Base-by-base conservation (phyloP, 2,797 vertebrate species). In the Enteromius paludinosus region DNA sequence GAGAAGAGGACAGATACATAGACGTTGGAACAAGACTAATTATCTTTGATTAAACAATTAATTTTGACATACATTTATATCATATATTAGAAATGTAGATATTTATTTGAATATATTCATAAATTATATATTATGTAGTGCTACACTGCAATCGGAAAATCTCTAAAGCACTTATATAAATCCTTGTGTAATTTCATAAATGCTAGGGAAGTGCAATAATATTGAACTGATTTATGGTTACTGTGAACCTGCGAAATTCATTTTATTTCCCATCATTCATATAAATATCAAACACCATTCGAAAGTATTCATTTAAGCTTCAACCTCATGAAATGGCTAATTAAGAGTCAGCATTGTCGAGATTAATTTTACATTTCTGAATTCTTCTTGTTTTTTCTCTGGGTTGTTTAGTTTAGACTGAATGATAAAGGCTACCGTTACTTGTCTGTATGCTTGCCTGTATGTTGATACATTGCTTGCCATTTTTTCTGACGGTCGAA, bases 1-100 rank as follows among this genome's bases (percentile, higher is more conserved):
- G 56, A 71, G 66, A 75, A 43, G 78, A 68, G 41, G 45, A 83
- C 47, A 33, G 70, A 85, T 35, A 45, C 65, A 82, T 81, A 74
- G 35, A 77, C 20, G 23, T 17, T 28, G 65, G 7, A 38, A 70
- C 30, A 17, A 28, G 8, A 25, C 15, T 3, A 0, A 71, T 33
- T n/a, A 20, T 52, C 25, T 33, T 49, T 5, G 8, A 12, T 20
- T 52, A 18, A 33, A 47, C 45, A 20, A 20, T 11, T 41, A 20
- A 20, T 11, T 41, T 41, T 41, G 11, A 41, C 3, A 41, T 41
- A 41, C 10, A 11, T 41, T 41, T 41, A 41, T 11, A 41, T 41
- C 3, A 41, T 41, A 41, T 11, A 41, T 41, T 3, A 41, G 2
- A 41, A 41, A 41, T 41, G 11, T 11, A 41, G 10, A 3, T 41